Evolutionary conservation across 2,113 vertebrate genomes (phyloP).

Genomic region (Lathamus discolor): DNA sequence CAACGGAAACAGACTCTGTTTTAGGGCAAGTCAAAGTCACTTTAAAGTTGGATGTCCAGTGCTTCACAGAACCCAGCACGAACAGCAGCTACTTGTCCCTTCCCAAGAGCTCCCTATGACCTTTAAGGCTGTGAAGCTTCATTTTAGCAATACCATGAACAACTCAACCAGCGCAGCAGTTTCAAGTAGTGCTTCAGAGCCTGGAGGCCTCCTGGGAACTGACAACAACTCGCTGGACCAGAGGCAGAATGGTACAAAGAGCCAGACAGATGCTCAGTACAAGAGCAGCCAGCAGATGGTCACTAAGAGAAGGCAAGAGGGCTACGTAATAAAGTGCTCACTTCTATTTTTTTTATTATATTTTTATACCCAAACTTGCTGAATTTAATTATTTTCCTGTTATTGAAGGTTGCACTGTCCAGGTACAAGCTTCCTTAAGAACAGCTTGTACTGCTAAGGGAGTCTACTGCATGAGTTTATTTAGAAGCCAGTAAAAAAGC

Average conservation of each 20-base stretch:
- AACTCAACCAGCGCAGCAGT: background rate
- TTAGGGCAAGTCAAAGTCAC: background rate
- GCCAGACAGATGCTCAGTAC: background rate
- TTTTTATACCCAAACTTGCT: background rate
- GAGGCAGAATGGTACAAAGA: background rate
- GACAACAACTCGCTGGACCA: background rate
- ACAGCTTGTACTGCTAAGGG: background rate
- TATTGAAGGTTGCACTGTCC: background rate
- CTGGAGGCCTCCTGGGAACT: background rate
- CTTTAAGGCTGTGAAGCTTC: background rate
- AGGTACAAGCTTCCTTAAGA: background rate
- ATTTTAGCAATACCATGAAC: background rate
- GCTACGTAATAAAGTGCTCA: background rate
- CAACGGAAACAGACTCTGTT: background rate
- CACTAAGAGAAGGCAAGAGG: background rate
- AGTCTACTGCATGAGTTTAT: background rate
- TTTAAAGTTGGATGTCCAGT: fast-evolving
- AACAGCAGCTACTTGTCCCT: background rate
- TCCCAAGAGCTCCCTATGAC: background rate
- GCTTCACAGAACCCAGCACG: background rate
- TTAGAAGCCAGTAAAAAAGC: background rate
- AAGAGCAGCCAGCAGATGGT: background rate
- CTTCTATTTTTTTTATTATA: background rate
- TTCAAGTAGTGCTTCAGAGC: background rate
- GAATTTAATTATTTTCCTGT: background rate